Percentiles rank a stretch among this genome's conserved stretches.
phyloP scores from a whole-genome alignment of 2,113 vertebrate genomes.

The Etia nguti region DNA sequence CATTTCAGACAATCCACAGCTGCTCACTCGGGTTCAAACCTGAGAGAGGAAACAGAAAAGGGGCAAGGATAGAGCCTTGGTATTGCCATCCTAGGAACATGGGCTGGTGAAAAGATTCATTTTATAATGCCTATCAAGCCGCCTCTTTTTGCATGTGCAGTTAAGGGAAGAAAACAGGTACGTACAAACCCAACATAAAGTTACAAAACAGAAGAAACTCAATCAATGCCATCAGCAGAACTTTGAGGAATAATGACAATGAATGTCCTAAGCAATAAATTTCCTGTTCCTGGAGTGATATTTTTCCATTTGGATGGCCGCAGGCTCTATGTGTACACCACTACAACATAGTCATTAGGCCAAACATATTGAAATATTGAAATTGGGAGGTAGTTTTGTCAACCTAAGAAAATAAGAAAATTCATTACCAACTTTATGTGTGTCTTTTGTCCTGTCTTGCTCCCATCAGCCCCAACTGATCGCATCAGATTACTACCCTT shows the following conservation, averaged over 20 bases:
- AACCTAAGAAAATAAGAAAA: background rate
- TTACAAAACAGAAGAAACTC: background rate
- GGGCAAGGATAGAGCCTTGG: background rate
- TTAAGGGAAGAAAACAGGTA: background rate
- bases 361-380: background rate
- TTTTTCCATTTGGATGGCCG: background rate
- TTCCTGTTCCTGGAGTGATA: background rate
- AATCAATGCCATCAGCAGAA: background rate
- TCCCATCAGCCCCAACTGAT: background rate
- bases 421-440: background rate
- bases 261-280: background rate
- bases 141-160: background rate
- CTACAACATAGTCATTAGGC: background rate
- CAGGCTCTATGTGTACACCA: background rate
- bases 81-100: background rate
- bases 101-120: background rate
- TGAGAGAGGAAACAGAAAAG: background rate
- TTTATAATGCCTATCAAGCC: background rate
- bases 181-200: background rate
- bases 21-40: background rate
- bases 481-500: background rate
- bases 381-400: background rate
- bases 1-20: constrained; percentile 27
- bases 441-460: background rate
- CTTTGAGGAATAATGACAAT: background rate